Conservation (phyloP, 2,113 vertebrate species). For the Ctenodactylus gundi region DNA sequence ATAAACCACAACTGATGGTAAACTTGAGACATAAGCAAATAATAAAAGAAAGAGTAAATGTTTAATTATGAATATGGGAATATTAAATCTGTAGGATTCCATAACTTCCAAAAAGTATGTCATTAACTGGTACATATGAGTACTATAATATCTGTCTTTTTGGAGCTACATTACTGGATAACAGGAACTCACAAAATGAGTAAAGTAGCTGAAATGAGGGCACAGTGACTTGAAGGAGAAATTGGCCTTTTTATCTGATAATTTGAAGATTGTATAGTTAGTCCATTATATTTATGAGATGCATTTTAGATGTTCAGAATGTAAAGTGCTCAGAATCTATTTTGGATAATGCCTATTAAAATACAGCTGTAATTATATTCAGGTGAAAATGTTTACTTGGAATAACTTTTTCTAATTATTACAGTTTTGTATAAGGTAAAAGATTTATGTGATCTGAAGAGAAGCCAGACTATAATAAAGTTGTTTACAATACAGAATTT, state of each 20-base stretch:
- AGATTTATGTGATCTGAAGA: no score
- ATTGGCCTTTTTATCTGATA: background rate
- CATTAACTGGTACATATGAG: conserved; percentile 8
- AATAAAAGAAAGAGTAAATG: background rate
- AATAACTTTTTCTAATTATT: conserved; percentile 43
- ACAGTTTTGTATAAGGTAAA: background rate
- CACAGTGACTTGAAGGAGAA: background rate
- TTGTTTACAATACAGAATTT: conserved; percentile 22
- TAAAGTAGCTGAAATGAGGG: background rate
- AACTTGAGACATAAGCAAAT: background rate
- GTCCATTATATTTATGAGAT: conserved; percentile 6
- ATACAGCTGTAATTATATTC: background rate
- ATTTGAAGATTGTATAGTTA: conserved; percentile 31
- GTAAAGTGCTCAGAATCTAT: conserved; percentile 29
- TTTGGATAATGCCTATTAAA: conserved; percentile 20
- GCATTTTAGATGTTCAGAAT: conserved; percentile 31
- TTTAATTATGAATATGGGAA: background rate
- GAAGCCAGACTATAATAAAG: no score
- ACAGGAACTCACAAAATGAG: conserved; percentile 27
- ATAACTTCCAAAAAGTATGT: conserved; percentile 20
- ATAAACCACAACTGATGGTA: background rate
- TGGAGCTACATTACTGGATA: background rate
- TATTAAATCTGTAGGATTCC: conserved; percentile 11
- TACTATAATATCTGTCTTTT: background rate
- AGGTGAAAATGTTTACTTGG: background rate